phyloP scores from a whole-genome alignment of 2,888 invertebrate species.

The Dicyrtoma fusca region DNA sequence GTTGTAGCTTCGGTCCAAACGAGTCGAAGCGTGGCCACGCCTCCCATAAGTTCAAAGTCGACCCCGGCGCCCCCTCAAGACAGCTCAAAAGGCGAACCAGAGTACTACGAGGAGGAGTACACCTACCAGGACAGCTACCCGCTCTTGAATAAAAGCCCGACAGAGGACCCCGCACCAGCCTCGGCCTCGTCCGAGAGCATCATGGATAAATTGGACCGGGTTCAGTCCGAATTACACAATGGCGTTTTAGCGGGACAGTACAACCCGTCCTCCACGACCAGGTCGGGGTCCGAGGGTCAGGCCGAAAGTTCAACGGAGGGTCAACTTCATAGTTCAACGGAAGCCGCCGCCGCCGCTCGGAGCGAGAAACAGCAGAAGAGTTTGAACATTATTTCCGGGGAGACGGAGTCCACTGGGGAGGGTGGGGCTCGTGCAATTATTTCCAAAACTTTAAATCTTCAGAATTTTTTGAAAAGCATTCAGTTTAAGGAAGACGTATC shows the following conservation, averaged over 20 bases:
- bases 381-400: slow-evolving; percentile 21
- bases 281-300: neutral
- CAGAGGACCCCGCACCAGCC: neutral
- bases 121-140: slow-evolving; percentile 57
- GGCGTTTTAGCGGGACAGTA: slow-evolving; percentile 74
- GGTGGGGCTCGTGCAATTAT: neutral
- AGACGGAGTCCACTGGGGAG: neutral
- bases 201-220: slow-evolving; percentile 81
- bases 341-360: neutral
- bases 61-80: slow-evolving; percentile 63
- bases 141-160: slow-evolving; percentile 29
- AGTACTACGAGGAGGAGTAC: slow-evolving; percentile 58
- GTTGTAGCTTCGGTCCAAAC: slow-evolving; percentile 85
- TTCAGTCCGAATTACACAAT: slow-evolving; percentile 81
- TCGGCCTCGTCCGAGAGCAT: slow-evolving; percentile 66
- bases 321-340: neutral
- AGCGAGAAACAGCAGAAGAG: slow-evolving; percentile 17
- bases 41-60: slow-evolving; percentile 14
- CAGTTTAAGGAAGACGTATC: slow-evolving; percentile 42
- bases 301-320: slow-evolving; percentile 8
- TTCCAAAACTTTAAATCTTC: slow-evolving; percentile 11
- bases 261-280: slow-evolving; percentile 53
- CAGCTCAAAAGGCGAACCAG: slow-evolving; percentile 29
- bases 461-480: slow-evolving; percentile 29
- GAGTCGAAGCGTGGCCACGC: slow-evolving; percentile 75